These are phyloP conservation scores for Bombus difficillimus DNA, from an alignment of 1,140 invertebrate genomes.

Conservation along the genomic window DNA sequence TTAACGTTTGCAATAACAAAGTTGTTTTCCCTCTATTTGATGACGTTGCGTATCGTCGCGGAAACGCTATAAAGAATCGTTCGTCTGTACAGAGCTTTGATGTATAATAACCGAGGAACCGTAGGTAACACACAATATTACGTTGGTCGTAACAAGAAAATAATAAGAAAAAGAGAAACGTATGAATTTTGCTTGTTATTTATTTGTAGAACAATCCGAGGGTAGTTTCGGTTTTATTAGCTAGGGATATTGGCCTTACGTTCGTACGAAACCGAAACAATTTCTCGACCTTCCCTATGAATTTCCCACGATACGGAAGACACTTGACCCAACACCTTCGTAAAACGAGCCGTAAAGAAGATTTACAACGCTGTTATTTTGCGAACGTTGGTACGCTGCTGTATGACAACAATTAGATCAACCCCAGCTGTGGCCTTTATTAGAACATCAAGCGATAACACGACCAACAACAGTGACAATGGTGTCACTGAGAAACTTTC, in stretches of 20 bases:
- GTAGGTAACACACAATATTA: not conserved
- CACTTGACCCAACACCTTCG: constrained; percentile 33
- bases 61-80: not conserved
- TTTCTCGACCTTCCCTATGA: constrained; percentile 12
- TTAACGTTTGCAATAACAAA: no score
- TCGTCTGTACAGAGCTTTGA: not conserved
- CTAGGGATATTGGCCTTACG: not conserved
- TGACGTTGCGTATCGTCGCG: no score
- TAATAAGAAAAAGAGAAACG: not conserved
- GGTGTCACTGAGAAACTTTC: not conserved
- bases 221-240: constrained; percentile 9
- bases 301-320: not conserved
- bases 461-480: not conserved
- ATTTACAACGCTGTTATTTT: constrained; percentile 39
- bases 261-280: constrained; percentile 2
- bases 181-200: not conserved
- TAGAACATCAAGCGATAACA: not conserved
- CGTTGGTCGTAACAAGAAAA: not conserved
- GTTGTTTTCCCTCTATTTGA: no score
- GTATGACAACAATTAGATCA: constrained; percentile 8
- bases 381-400: not conserved
- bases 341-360: constrained; percentile 28
- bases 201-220: not conserved
- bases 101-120: not conserved
- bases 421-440: not conserved